Evolutionary conservation across 2,797 vertebrate genomes (phyloP), one percentile per base, ranked within the genome.

Genomic region (Helicolenus hilgendorfi): DNA sequence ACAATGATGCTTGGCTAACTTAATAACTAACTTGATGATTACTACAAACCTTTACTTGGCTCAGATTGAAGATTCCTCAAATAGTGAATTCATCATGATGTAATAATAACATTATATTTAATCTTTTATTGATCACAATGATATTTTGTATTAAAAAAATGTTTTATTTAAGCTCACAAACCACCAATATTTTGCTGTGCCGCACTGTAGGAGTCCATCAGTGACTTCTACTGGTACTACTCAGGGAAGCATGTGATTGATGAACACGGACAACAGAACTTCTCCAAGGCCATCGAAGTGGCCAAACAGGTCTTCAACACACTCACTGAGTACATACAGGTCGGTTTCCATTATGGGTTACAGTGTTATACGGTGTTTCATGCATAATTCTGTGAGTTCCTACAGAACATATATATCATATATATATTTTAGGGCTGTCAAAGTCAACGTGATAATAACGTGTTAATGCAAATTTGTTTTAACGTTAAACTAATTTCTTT

Each of bases 161-260:
- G 5, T 5, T 84, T 79, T 64, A 24, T 22, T 69, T 9, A 55
- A 38, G 3, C 15, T 62, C 5, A 69, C 22, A 0, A 33, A 27
- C 11, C 0, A 26, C 3, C 60, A 27, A 45, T 24, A 7, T 76
- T 26, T 64, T 73, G 72, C 24, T 83, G 24, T 85, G 29, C 31
- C 35, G 1, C 82, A 89, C 90, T 93, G 2, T 59, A 99, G 99
- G 98, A 99, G 91, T 99, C 98, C 11, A 98, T 99, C 91, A 99
- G 98, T 95, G 99, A 99, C 95, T 99, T 99, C 93, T 99, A 98
- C 91, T 99, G 99, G 99, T 98, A 98, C 96, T 99, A 99, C 94
- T 99, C 99, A 73, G 98, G 98, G 33, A 99, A 98, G 88, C 98
- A 98, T 68, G 96, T 98, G 81, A 99, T 99, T 77, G 98, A 99